Percentiles rank a stretch among this genome's conserved stretches.
Conservation (phyloP, 2,113 vertebrate genomes). For the Narcine bancroftii region DNA sequence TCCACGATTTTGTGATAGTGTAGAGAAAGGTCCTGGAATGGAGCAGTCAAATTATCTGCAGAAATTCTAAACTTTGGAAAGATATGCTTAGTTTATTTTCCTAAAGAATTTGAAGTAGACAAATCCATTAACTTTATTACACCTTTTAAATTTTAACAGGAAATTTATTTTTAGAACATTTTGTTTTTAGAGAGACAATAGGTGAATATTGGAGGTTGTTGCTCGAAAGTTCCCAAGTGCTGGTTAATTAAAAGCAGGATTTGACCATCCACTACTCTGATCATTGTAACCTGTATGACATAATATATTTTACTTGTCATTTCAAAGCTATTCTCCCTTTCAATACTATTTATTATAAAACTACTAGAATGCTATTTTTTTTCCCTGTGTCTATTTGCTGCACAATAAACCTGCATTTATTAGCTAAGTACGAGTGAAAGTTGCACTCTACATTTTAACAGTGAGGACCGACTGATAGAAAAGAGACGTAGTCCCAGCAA, state of each 20-base stretch:
- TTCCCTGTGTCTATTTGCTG: neutral
- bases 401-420: neutral
- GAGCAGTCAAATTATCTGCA: neutral
- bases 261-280: neutral
- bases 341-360: neutral
- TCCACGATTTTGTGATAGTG: no score
- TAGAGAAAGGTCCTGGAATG: neutral
- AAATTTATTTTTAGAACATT: neutral
- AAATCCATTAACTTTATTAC: neutral
- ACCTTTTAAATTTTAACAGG: neutral
- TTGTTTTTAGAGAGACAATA: neutral
- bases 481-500: neutral
- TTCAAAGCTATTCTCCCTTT: neutral
- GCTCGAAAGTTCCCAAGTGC: neutral
- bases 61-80: neutral
- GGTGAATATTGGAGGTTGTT: neutral
- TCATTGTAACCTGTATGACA: neutral
- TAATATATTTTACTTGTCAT: neutral
- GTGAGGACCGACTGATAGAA: constrained; percentile 16
- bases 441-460: neutral
- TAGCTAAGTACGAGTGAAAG: neutral
- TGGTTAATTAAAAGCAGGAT: neutral
- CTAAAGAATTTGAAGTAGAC: neutral
- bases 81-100: neutral
- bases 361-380: neutral